Percentiles rank a stretch among this genome's conserved stretches.
Conservation (phyloP, 2,888 invertebrate species). For the Acleris sparsana region DNA sequence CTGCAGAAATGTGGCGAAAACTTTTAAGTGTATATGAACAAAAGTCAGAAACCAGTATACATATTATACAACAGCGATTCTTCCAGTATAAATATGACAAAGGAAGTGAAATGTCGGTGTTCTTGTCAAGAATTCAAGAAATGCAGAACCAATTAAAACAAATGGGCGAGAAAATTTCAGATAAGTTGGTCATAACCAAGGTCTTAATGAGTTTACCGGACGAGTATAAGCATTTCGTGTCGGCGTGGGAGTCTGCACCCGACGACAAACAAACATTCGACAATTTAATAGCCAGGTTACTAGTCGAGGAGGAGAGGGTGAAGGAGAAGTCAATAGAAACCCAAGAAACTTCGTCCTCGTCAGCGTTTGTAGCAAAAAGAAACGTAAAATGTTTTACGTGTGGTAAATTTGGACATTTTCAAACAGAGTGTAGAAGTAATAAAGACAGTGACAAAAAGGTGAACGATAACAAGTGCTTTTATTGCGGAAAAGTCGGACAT, state of each 20-base stretch:
- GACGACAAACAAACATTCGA: background rate
- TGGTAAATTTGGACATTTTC: conserved; percentile 24
- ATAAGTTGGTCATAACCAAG: conserved; percentile 50
- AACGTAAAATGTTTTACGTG: conserved; percentile 16
- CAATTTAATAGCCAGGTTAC: conserved; percentile 41
- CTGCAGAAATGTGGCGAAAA: too few relatives aligned
- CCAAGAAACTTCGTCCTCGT: background rate
- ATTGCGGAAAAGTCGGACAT: too few relatives aligned
- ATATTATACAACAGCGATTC: conserved; percentile 32
- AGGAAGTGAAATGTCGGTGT: conserved; percentile 21
- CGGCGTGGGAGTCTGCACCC: conserved; percentile 43
- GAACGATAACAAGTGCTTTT: too few relatives aligned
- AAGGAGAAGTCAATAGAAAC: conserved; percentile 35
- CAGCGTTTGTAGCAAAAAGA: conserved; percentile 20
- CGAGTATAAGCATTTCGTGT: conserved; percentile 51
- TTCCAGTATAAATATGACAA: conserved; percentile 46
- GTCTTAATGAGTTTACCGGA: conserved; percentile 50
- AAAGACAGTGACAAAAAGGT: too few relatives aligned
- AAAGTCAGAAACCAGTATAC: too few relatives aligned
- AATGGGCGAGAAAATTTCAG: conserved; percentile 44
- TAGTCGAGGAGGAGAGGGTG: conserved; percentile 43
- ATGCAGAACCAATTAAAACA: conserved; percentile 44
- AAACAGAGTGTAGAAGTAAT: conserved; percentile 19
- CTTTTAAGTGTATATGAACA: too few relatives aligned
- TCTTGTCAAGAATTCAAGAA: conserved; percentile 46